Base-by-base conservation (phyloP, 1,140 invertebrate species). In the Cataglyphis hispanica region DNA sequence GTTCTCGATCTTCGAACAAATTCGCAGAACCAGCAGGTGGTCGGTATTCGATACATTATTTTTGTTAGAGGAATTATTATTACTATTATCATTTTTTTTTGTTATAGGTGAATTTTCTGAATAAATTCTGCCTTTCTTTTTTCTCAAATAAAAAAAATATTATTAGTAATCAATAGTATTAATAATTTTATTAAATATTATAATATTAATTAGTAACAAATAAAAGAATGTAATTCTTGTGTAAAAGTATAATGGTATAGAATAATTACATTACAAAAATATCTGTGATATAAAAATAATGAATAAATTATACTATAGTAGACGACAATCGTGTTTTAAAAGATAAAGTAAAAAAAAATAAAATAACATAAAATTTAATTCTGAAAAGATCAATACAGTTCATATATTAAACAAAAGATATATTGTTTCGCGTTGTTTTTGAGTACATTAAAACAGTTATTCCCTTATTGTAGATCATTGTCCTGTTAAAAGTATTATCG, bases 1-100 rank as follows among this genome's bases (percentile, higher is more conserved):
- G 93, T 96, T 4, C 86, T 96, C 3, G 95, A 96, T 72, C 92
- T 96, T 6, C 89, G 95, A 43, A 84, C 92, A 0, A 92, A 87
- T 8, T 87, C 91, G 0, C 91, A 91, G 16, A 87, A 88, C 6
- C 50, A 74, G 8, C 92, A 91, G 67, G 88, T 92, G 50, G 74
- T 80, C 37, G 56, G 80, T 84, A 60, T 70, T 46, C 40, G 25
- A 27, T 43, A 1, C 43, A 58, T 6, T 19, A 40, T 2, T 27
- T 19, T 31, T 25, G 3, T 10, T 27, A n/a, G 34, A 70, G n/a
- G n/a, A 53, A 40, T 40, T 63, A 5, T 27, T 22, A 34, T 3
- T 27, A 11, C 46, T 22, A 25, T 8, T 53, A 25, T 16, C 25
- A 34, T 34, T 6, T 56, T n/a, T 72, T 11, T 31, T 72, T 53